A percentile compares a stretch with the other conserved stretches of the same genome.
These are phyloP conservation scores for Hylyphantes graminicola DNA, from an alignment of 1,140 invertebrate species.

Conservation along the genomic window DNA sequence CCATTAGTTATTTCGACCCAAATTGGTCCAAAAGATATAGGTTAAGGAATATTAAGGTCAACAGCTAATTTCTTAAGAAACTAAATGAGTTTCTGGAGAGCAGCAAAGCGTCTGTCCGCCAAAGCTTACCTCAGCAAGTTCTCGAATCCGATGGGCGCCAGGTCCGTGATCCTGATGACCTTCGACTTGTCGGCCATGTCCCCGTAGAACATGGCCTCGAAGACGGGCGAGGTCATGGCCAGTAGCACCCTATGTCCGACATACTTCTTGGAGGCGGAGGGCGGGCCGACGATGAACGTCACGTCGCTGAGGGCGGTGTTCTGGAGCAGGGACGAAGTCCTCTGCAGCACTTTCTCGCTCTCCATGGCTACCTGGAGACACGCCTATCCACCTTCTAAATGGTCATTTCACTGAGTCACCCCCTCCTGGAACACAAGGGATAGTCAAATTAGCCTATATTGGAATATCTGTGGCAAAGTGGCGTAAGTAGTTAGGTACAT, in stretches of 20 bases:
- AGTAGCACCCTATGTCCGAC: slow-evolving; percentile 65
- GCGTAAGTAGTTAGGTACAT: not conserved
- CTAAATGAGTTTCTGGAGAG: no score
- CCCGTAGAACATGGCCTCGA: slow-evolving; percentile 66
- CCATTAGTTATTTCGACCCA: no score
- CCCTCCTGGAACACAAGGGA: not conserved
- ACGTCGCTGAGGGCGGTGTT: slow-evolving; percentile 65
- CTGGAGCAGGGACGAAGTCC: slow-evolving; percentile 63
- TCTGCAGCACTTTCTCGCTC: slow-evolving; percentile 61
- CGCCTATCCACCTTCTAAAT: slow-evolving; percentile 11
- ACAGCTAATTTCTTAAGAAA: no score
- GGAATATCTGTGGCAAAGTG: not conserved
- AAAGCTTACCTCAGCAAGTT: slow-evolving; percentile 63
- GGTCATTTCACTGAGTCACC: not conserved
- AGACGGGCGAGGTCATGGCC: slow-evolving; percentile 65
- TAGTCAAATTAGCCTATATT: not conserved
- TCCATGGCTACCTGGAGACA: slow-evolving; percentile 41
- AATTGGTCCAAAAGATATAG: no score
- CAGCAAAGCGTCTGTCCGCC: no score
- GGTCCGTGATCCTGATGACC: slow-evolving; percentile 65
- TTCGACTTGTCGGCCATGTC: slow-evolving; percentile 66
- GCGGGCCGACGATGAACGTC: slow-evolving; percentile 65
- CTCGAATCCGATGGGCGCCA: slow-evolving; percentile 65
- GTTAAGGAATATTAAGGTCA: no score
- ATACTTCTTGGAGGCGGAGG: slow-evolving; percentile 64